Conservation (phyloP, 2,888 invertebrate genomes). For the Deroplatys truncata region DNA sequence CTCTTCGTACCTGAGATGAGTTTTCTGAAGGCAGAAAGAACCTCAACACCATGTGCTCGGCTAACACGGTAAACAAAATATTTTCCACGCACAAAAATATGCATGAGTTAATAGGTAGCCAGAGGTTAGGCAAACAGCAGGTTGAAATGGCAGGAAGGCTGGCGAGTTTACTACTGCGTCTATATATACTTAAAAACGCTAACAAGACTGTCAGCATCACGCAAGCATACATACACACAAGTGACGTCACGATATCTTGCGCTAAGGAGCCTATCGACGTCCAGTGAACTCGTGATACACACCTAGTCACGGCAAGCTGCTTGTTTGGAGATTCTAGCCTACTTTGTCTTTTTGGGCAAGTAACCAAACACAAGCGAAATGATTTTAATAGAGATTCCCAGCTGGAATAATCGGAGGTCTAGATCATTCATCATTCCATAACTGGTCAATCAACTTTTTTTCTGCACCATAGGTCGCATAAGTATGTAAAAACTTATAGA, state of each 20-base stretch:
- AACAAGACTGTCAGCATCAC: slow-evolving; percentile 13
- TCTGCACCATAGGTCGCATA: too few species aligned
- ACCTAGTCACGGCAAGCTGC: neutral
- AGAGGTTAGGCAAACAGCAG: neutral
- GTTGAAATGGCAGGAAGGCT: neutral
- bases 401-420: too few species aligned
- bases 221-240: neutral
- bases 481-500: too few species aligned
- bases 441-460: too few species aligned
- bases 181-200: neutral
- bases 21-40: neutral
- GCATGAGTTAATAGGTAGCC: neutral
- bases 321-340: neutral
- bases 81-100: neutral
- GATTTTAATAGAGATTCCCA: too few species aligned
- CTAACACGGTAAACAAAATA: neutral
- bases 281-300: neutral
- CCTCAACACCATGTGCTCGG: neutral
- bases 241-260: slow-evolving; percentile 7
- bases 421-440: too few species aligned
- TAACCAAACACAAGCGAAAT: too few species aligned
- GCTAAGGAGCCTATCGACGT: neutral
- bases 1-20: neutral
- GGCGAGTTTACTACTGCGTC: neutral
- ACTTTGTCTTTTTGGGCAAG: neutral